A percentile compares a stretch with the other conserved stretches of the same genome.
These are phyloP conservation scores for Sycophaga agraensis DNA, from an alignment of 1,140 invertebrate species.

Conservation along the genomic window DNA sequence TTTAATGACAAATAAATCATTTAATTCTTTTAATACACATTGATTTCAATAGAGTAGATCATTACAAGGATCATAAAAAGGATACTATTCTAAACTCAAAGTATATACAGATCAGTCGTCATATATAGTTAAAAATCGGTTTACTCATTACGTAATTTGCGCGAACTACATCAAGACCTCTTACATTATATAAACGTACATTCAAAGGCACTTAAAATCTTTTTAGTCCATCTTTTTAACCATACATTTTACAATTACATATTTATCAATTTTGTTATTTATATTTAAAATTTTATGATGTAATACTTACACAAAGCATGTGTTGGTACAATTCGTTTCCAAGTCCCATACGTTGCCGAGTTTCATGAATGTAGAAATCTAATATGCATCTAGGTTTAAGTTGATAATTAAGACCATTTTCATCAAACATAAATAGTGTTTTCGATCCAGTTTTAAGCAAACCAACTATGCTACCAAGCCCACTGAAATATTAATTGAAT, in stretches of 20 bases:
- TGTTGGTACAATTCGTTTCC: constrained; percentile 77
- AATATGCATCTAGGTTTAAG: constrained; percentile 76
- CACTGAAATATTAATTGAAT: constrained; percentile 45
- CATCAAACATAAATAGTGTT: constrained; percentile 81
- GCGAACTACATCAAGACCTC: not conserved
- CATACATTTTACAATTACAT: no score
- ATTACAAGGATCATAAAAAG: no score
- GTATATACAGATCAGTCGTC: no score
- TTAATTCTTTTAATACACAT: no score
- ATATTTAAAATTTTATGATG: constrained; percentile 5
- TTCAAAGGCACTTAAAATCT: no score
- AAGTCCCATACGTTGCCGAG: constrained; percentile 74
- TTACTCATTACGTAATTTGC: no score
- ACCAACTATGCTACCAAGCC: constrained; percentile 70
- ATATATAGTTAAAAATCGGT: no score
- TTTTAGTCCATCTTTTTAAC: no score
- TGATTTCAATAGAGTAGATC: no score
- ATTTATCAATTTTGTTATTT: not conserved
- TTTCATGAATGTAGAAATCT: constrained; percentile 85
- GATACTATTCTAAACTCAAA: no score
- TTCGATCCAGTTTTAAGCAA: constrained; percentile 83
- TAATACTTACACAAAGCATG: constrained; percentile 68
- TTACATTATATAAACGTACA: not conserved
- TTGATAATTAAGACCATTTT: constrained; percentile 68
- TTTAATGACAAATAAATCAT: no score